These are phyloP conservation scores for Anarhynchus alexandrinus DNA, from an alignment of 2,113 vertebrate species.

Conservation along the genomic window DNA sequence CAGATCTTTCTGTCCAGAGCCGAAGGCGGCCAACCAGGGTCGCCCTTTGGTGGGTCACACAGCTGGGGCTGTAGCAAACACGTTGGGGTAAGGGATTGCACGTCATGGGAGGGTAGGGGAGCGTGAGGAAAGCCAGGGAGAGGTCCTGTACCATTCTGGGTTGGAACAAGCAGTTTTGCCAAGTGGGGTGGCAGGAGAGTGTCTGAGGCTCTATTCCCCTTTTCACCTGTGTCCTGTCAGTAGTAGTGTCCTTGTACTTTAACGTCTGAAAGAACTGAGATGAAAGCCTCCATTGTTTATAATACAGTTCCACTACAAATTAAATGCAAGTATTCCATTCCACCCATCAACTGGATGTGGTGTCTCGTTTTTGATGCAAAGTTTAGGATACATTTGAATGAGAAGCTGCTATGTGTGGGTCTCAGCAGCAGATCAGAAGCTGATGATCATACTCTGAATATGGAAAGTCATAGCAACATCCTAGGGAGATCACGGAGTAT, in stretches of 20 bases:
- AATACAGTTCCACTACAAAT: background rate
- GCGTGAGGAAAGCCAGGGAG: fast-evolving
- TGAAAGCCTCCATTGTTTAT: background rate
- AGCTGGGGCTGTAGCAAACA: background rate
- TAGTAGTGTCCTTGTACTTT: background rate
- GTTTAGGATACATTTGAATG: background rate
- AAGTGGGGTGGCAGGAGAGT: background rate
- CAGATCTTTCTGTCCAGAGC: background rate
- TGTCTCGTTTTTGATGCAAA: background rate
- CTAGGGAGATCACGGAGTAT: background rate
- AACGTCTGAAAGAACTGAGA: background rate
- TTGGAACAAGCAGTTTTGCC: background rate
- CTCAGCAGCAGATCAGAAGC: background rate
- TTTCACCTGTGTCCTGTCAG: background rate
- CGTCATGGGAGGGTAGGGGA: fast-evolving
- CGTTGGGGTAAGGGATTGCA: background rate
- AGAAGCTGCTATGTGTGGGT: background rate
- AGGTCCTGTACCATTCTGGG: background rate
- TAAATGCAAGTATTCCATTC: background rate
- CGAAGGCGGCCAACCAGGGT: background rate
- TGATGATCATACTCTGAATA: background rate
- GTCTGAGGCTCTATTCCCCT: background rate
- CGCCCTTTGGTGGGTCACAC: fast-evolving
- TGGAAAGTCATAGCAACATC: background rate
- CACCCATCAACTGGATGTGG: fast-evolving